These are phyloP conservation scores for Magallana gigas DNA, from an alignment of 1,140 invertebrate genomes.

Conservation along the genomic window DNA sequence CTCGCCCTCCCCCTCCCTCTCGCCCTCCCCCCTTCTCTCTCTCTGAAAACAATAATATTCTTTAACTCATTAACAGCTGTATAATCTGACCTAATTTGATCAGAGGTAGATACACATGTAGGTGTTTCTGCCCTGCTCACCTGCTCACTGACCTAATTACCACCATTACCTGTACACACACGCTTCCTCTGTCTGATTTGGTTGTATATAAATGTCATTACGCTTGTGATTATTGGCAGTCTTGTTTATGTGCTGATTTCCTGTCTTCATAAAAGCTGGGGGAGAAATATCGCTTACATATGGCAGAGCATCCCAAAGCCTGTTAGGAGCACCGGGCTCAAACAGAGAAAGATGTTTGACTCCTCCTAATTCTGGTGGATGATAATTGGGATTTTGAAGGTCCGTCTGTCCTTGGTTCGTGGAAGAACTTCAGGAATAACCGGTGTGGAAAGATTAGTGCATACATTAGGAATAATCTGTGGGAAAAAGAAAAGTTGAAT, in stretches of 20 bases:
- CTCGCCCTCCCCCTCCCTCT: background rate
- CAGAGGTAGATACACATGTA: too few relatives aligned
- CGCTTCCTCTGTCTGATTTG: background rate
- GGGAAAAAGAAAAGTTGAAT: too few relatives aligned
- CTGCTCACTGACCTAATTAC: background rate
- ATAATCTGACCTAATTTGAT: too few relatives aligned
- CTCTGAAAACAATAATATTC: background rate
- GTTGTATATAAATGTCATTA: conserved; percentile 4
- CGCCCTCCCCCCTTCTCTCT: background rate
- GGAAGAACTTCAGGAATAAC: too few relatives aligned
- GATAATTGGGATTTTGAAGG: too few relatives aligned
- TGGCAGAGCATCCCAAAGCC: background rate
- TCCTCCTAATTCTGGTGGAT: too few relatives aligned
- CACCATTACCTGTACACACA: background rate
- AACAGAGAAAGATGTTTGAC: too few relatives aligned
- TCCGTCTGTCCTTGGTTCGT: too few relatives aligned
- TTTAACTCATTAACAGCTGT: background rate
- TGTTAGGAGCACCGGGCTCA: too few relatives aligned
- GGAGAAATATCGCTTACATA: background rate
- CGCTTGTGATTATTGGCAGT: background rate
- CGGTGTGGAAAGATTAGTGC: too few relatives aligned
- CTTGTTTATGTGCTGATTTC: conserved; percentile 26
- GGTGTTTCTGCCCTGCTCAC: background rate
- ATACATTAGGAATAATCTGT: too few relatives aligned
- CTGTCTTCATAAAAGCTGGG: conserved; percentile 14